Evolutionary conservation across 2,113 vertebrate genomes (phyloP), one percentile per base, ranked within the genome.

Genomic region (Gadus macrocephalus): DNA sequence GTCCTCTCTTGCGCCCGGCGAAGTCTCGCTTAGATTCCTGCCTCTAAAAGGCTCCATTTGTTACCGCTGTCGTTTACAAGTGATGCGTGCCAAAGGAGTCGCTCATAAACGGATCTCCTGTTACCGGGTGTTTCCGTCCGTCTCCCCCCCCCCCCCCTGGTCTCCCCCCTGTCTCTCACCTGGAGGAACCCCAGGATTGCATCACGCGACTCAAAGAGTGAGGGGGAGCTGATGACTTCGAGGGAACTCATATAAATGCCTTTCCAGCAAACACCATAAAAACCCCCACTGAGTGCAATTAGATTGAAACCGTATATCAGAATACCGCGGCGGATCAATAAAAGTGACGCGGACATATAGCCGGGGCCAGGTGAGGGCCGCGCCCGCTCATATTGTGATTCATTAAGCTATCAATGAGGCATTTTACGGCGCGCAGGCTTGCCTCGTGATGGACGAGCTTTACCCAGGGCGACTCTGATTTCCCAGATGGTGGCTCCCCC

Each of bases 341-440:
- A 88, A 90, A 82, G 83, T 87, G 85, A 85, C 86, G 81, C 31
- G 64, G 64, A 79, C 72, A 74, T 86, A 82, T 74, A 82, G 78
- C 81, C 64, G 62, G 58, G 77, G 5, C 75, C 56, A 55, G 16
- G 65, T 22, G 75, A 31, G 68, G 67, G 79, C 76, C 80, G 76
- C 75, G 79, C 68, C 80, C 79, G 70, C 86, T 86, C 86, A 83
- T 89, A 81, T 76, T 78, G 73, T 84, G 89, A 91, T 88, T 91
- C 86, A 90, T 92, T 91, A 89, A 86, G 77, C 73, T 77, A 90
- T 89, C 90, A 88, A 92, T 89, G 89, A 92, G 86, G 80, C 85
- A 77, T 89, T 91, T 91, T 82, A 88, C 77, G 82, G 74, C 35
- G 42, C 58, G 73, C 84, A 83, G 85, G 69, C 74, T 68, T 31